Conservation (phyloP, 2,888 invertebrate genomes). For the Napeogenes sylphis region DNA sequence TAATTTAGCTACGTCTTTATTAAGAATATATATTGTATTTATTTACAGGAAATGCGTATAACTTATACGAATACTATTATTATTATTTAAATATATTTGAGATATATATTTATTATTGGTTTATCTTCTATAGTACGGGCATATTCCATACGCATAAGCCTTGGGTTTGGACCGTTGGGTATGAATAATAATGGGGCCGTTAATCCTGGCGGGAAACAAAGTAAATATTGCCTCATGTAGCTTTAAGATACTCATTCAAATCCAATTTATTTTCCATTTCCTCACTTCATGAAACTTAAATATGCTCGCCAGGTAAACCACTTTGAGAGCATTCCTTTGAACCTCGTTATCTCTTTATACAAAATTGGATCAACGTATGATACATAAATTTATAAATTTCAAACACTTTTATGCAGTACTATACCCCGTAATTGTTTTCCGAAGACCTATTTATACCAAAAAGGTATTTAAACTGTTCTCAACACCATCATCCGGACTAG, state of each 20-base stretch:
- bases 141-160: slow-evolving; percentile 26
- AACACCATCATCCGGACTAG: neutral
- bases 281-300: slow-evolving; percentile 77
- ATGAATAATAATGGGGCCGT: slow-evolving; percentile 45
- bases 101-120: too few relatives aligned
- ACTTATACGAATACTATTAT: too few relatives aligned
- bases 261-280: slow-evolving; percentile 77
- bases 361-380: slow-evolving; percentile 70
- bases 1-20: neutral
- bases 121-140: neutral
- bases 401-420: slow-evolving; percentile 31
- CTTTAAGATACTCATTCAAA: slow-evolving; percentile 74
- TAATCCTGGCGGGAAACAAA: slow-evolving; percentile 58
- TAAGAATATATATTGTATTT: too few relatives aligned
- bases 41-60: too few relatives aligned
- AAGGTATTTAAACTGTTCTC: slow-evolving; percentile 4
- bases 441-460: neutral
- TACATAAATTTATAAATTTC: slow-evolving; percentile 39
- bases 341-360: slow-evolving; percentile 70
- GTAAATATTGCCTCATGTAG: slow-evolving; percentile 62
- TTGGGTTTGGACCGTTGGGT: slow-evolving; percentile 40
- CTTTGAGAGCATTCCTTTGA: slow-evolving; percentile 75
- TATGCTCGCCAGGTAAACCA: slow-evolving; percentile 75
- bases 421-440: slow-evolving; percentile 11
- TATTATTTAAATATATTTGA: too few relatives aligned